These are phyloP conservation scores for Drosophila lacicola DNA, from an alignment of 2,888 invertebrate species.

Conservation along the genomic window DNA sequence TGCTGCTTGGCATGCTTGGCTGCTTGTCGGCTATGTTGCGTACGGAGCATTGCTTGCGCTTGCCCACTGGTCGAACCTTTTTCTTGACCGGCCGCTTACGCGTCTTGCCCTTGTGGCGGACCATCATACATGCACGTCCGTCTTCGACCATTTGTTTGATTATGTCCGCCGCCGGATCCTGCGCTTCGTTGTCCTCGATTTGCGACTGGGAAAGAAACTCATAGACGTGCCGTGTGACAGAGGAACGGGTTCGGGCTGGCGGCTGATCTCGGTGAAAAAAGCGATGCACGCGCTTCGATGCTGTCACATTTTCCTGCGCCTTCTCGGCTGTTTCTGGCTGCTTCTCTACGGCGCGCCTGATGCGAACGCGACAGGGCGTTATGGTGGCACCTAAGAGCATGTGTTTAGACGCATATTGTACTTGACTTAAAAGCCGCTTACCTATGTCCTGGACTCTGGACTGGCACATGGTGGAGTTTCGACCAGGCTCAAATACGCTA, in stretches of 20 bases:
- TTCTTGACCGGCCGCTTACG: slow-evolving; percentile 40
- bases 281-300: slow-evolving; percentile 9
- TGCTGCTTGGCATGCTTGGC: not conserved
- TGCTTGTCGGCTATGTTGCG: slow-evolving; percentile 9
- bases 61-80: slow-evolving; percentile 52
- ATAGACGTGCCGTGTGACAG: slow-evolving; percentile 68
- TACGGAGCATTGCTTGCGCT: slow-evolving; percentile 53
- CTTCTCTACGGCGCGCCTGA: not conserved
- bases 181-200: slow-evolving; percentile 66
- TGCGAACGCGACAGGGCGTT: slow-evolving; percentile 3
- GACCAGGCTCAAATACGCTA: slow-evolving; percentile 41
- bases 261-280: slow-evolving; percentile 63
- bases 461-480: slow-evolving; percentile 53
- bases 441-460: not conserved
- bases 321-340: not conserved
- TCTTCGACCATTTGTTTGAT: slow-evolving; percentile 85
- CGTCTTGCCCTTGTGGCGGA: slow-evolving; percentile 84
- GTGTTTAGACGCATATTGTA: not conserved
- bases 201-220: slow-evolving; percentile 82
- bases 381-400: not conserved
- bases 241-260: slow-evolving; percentile 41
- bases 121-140: slow-evolving; percentile 86
- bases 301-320: not conserved
- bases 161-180: slow-evolving; percentile 80
- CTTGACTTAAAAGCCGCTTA: not conserved